Conservation (phyloP, 1,140 invertebrate species). For the Tetramorium alpestre region DNA sequence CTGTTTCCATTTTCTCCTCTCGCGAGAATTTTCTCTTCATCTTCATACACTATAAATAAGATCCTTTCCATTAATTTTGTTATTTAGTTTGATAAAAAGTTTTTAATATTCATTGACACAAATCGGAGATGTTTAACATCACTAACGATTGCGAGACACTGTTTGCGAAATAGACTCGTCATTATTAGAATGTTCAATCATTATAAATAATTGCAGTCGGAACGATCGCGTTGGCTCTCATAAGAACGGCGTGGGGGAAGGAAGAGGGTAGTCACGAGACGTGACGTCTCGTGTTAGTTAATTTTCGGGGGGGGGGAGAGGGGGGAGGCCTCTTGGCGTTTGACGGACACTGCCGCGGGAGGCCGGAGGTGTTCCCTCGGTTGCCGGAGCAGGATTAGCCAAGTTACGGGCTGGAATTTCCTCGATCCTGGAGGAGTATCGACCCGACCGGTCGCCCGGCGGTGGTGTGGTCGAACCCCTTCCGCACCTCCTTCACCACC, state of each 20-base stretch:
- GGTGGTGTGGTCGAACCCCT: constrained; percentile 67
- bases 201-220: neutral
- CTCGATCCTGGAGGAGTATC: constrained; percentile 61
- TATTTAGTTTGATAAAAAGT: neutral
- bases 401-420: constrained; percentile 57
- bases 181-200: neutral
- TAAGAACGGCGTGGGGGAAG: neutral
- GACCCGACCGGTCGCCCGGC: constrained; percentile 42
- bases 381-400: constrained; percentile 47
- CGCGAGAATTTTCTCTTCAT: neutral
- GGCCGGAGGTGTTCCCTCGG: constrained; percentile 31
- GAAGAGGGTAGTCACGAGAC: neutral
- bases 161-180: neutral
- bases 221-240: neutral
- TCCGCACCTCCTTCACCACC: constrained; percentile 57
- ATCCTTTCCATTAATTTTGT: neutral
- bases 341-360: constrained; percentile 35
- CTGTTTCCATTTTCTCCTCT: neutral
- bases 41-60: neutral
- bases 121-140: neutral
- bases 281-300: constrained; percentile 16
- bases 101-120: constrained; percentile 1
- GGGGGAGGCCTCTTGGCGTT: neutral
- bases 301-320: neutral
- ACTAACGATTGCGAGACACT: neutral